Conservation (phyloP, 2,888 invertebrate species). For the Actias luna region DNA sequence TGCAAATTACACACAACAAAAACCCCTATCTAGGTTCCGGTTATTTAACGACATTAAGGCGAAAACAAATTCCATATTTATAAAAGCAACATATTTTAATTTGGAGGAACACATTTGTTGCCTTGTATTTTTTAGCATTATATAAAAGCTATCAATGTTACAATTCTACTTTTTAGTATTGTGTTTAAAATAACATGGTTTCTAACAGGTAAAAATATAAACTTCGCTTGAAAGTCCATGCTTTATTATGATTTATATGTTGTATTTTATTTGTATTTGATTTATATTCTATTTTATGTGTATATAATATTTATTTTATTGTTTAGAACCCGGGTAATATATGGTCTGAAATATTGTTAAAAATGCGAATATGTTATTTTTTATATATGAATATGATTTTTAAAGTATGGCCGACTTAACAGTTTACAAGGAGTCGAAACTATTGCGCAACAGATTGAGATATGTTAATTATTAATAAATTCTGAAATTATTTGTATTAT, state of each 20-base stretch:
- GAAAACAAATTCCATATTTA: too few relatives aligned
- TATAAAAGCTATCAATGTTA: neutral
- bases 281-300: too few relatives aligned
- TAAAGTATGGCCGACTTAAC: neutral
- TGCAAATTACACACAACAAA: too few relatives aligned
- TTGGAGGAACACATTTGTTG: too few relatives aligned
- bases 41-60: too few relatives aligned
- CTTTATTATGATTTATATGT: too few relatives aligned
- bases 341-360: neutral
- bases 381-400: neutral
- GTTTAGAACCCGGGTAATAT: neutral
- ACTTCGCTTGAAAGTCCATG: too few relatives aligned
- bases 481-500: neutral
- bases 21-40: too few relatives aligned
- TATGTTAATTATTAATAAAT: constrained; percentile 37
- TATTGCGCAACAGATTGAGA: constrained; percentile 49
- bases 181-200: too few relatives aligned
- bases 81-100: too few relatives aligned
- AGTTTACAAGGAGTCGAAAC: neutral
- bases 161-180: neutral
- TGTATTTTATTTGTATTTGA: too few relatives aligned
- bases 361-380: neutral
- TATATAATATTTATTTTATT: neutral
- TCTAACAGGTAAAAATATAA: too few relatives aligned
- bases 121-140: neutral